Evolutionary conservation across 1,140 invertebrate species (phyloP).

Genomic region (Drepana arcuata): DNA sequence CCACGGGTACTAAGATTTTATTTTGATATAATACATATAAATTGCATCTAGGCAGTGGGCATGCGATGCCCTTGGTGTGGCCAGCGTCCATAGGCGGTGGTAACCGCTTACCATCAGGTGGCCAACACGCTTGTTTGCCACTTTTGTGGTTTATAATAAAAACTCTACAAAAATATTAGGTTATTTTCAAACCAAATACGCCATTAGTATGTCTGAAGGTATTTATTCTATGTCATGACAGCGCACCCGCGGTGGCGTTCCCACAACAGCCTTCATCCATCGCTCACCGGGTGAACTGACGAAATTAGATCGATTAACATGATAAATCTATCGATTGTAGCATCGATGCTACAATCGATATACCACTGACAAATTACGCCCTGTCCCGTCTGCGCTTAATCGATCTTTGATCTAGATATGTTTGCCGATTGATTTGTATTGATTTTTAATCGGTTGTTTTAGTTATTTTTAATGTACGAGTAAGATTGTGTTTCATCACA

Average conservation of each 20-base stretch:
- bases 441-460: constrained; percentile 2
- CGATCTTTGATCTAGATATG: constrained; percentile 13
- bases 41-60: too few species aligned
- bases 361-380: constrained; percentile 45
- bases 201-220: background rate
- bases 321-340: constrained; percentile 41
- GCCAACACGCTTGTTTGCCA: too few species aligned
- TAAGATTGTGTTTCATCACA: too few species aligned
- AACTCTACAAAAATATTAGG: too few species aligned
- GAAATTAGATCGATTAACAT: constrained; percentile 54
- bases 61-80: too few species aligned
- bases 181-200: too few species aligned
- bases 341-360: constrained; percentile 19
- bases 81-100: too few species aligned
- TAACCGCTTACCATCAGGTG: too few species aligned
- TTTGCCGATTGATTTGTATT: background rate
- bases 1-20: too few species aligned
- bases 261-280: constrained; percentile 48
- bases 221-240: constrained; percentile 43
- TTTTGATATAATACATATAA: too few species aligned
- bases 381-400: constrained; percentile 22
- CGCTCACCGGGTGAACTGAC: constrained; percentile 46
- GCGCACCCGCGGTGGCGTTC: constrained; percentile 55
- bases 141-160: too few species aligned
- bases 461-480: too few species aligned